phyloP scores from a whole-genome alignment of 2,888 invertebrate genomes.

The Diogma glabrata region DNA sequence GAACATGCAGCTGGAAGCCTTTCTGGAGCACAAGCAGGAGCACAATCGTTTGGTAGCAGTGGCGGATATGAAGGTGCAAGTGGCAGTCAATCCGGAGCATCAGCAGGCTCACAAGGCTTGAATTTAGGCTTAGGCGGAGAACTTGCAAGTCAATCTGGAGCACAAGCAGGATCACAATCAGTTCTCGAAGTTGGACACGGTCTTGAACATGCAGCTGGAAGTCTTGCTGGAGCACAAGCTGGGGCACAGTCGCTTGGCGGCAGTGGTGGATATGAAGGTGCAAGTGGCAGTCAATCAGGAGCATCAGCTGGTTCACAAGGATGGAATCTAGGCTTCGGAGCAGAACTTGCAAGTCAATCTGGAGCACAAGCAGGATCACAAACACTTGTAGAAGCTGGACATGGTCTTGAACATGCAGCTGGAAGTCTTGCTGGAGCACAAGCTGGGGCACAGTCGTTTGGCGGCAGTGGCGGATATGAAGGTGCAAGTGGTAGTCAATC shows the following conservation, averaged over 20 bases:
- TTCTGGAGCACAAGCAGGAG: not conserved
- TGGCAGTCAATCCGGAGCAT: slow-evolving; percentile 1
- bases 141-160: not conserved
- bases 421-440: not conserved
- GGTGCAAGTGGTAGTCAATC: slow-evolving; percentile 4
- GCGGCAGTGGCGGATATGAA: not conserved
- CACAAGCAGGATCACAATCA: not conserved
- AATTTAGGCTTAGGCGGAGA: not conserved
- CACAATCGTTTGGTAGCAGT: not conserved
- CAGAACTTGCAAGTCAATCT: not conserved
- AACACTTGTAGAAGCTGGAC: slow-evolving; percentile 1
- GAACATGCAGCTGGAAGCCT: not conserved
- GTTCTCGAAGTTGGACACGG: slow-evolving; percentile 16
- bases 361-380: not conserved
- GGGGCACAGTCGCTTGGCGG: not conserved
- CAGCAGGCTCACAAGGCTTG: slow-evolving; percentile 2
- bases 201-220: not conserved
- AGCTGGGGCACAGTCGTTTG: not conserved
- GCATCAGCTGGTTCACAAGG: slow-evolving; percentile 1
- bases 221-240: not conserved
- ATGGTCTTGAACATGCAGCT: not conserved
- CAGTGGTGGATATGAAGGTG: not conserved
- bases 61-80: not conserved
- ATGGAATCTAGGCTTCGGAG: not conserved
- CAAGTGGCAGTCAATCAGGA: not conserved